Evolutionary conservation across 2,797 vertebrate species (phyloP).

Genomic region (Pseudochaenichthys georgianus): DNA sequence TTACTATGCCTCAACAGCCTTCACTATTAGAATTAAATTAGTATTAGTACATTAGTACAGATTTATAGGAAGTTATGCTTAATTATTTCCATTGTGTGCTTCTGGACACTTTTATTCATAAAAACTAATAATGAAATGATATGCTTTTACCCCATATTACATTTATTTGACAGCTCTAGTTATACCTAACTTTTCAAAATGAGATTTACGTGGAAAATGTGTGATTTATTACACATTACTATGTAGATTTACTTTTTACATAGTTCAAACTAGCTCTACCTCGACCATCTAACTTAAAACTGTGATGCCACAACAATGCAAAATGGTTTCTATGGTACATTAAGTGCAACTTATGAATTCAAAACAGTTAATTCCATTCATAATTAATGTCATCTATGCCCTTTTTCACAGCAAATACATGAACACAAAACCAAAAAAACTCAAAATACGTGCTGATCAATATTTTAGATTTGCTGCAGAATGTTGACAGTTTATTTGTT

Average conservation of each 20-base stretch:
- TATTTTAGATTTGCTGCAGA: not conserved
- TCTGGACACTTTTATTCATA: too few relatives aligned
- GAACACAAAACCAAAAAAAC: not conserved
- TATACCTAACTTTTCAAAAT: not conserved
- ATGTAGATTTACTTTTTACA: not conserved
- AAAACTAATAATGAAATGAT: not conserved
- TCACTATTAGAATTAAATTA: not conserved
- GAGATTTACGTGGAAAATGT: not conserved
- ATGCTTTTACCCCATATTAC: not conserved
- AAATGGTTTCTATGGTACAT: rapidly evolving
- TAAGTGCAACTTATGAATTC: not conserved
- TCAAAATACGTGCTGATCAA: not conserved
- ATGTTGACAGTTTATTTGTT: not conserved
- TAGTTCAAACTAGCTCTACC: too few relatives aligned
- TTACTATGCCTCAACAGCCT: not conserved
- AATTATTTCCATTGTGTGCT: not conserved
- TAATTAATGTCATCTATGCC: not conserved
- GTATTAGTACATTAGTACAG: too few relatives aligned
- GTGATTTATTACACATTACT: not conserved
- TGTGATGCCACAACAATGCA: not conserved
- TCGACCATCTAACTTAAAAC: not conserved
- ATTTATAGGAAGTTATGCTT: not conserved
- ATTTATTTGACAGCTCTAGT: not conserved
- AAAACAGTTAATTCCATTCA: not conserved
- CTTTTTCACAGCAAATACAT: conserved; percentile 1